Evolutionary conservation across 2,888 invertebrate species (phyloP).

Genomic region (Caenorhabditis wallacei): DNA sequence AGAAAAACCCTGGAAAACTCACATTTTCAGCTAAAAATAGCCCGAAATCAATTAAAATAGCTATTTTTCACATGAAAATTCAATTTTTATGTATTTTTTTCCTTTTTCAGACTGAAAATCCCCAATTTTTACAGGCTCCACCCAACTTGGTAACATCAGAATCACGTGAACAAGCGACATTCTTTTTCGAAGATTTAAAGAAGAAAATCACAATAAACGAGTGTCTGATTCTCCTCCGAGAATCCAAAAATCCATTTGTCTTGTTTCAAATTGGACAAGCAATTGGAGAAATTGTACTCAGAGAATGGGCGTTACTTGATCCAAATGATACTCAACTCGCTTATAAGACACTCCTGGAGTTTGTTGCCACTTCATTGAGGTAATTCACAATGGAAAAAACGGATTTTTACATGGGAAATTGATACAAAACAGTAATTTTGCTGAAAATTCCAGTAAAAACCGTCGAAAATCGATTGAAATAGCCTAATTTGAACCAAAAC

Average conservation of each 20-base stretch:
- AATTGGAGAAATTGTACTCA: slow-evolving; percentile 90
- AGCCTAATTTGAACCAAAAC: neutral
- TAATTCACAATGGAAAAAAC: neutral
- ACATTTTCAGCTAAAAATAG: too few species aligned
- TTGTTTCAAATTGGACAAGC: slow-evolving; percentile 92
- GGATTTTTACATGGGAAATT: too few species aligned
- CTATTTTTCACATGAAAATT: too few species aligned
- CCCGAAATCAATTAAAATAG: too few species aligned
- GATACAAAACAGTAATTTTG: too few species aligned
- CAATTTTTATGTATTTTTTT: too few species aligned
- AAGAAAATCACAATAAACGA: slow-evolving; percentile 68
- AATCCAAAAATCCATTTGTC: slow-evolving; percentile 87
- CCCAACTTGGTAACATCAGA: slow-evolving; percentile 71
- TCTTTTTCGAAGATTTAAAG: slow-evolving; percentile 72
- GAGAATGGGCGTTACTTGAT: slow-evolving; percentile 90
- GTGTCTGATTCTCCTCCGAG: slow-evolving; percentile 68
- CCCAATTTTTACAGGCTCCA: slow-evolving; percentile 68
- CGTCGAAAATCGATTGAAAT: neutral
- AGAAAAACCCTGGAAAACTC: too few species aligned
- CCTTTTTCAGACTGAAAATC: too few species aligned
- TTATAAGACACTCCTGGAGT: slow-evolving; percentile 85
- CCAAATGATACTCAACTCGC: slow-evolving; percentile 88
- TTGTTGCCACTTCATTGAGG: slow-evolving; percentile 60
- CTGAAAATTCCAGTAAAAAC: too few species aligned
- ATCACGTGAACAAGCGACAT: slow-evolving; percentile 76